phyloP scores from a whole-genome alignment of 2,113 vertebrate genomes.

The Herpailurus yagouaroundi region DNA sequence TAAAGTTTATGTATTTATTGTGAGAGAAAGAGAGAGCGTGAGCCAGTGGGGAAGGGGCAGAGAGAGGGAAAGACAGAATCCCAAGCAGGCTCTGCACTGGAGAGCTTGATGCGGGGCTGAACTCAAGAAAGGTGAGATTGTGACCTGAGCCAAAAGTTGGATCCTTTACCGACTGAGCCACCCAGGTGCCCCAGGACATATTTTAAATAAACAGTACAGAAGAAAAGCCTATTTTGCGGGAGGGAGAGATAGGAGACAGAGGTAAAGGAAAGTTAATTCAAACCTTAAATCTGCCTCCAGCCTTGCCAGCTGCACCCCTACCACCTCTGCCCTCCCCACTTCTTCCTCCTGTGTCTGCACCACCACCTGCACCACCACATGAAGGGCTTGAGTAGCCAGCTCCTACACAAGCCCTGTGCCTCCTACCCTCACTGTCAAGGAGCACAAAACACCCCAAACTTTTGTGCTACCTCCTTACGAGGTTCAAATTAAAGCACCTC shows the following conservation, averaged over 20 bases:
- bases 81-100: too few relatives aligned
- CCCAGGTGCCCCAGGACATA: background rate
- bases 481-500: background rate
- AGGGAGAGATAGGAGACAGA: background rate
- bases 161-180: too few relatives aligned
- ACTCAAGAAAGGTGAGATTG: too few relatives aligned
- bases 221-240: background rate
- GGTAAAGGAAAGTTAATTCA: background rate
- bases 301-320: background rate
- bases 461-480: background rate
- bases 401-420: background rate
- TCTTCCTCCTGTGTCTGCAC: background rate
- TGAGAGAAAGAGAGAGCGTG: too few relatives aligned
- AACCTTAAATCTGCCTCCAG: background rate
- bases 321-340: background rate
- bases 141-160: too few relatives aligned
- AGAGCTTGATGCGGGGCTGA: too few relatives aligned
- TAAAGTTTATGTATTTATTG: too few relatives aligned
- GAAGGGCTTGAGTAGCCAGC: background rate
- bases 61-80: too few relatives aligned
- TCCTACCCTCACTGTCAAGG: background rate
- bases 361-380: background rate
- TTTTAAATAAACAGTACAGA: background rate
- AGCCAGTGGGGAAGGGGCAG: too few relatives aligned
- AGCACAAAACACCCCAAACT: background rate